These are phyloP conservation scores for Phalacrocorax pelagicus DNA, from an alignment of 2,113 vertebrate species.

Conservation along the genomic window DNA sequence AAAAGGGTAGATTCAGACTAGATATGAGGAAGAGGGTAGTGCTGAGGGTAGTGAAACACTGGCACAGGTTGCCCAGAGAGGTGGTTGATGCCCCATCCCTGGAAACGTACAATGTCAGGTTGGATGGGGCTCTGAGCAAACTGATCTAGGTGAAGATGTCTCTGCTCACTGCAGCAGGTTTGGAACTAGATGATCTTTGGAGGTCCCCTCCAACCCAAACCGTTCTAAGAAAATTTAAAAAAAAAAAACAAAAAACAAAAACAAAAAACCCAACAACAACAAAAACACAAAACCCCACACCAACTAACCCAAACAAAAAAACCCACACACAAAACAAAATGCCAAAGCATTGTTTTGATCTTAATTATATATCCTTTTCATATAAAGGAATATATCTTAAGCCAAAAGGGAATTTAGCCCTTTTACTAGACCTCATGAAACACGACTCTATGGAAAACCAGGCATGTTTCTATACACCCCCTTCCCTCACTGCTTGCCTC, in stretches of 20 bases:
- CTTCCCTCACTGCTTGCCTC: neutral
- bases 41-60: neutral
- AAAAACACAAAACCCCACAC: too few species aligned
- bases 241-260: neutral
- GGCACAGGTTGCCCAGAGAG: neutral
- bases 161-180: neutral
- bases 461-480: neutral
- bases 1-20: neutral
- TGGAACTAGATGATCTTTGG: neutral
- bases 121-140: neutral
- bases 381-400: neutral
- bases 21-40: neutral
- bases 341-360: neutral
- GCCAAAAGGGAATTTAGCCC: neutral
- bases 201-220: neutral
- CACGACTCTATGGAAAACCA: neutral
- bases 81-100: neutral
- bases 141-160: neutral
- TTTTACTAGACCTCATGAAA: neutral
- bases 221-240: neutral
- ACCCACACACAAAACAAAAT: neutral
- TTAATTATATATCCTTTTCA: neutral
- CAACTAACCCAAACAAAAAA: neutral
- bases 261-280: too few species aligned
- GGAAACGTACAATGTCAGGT: neutral